Conservation (phyloP, 2,888 invertebrate genomes). For the Drosophila kambysellisi region DNA sequence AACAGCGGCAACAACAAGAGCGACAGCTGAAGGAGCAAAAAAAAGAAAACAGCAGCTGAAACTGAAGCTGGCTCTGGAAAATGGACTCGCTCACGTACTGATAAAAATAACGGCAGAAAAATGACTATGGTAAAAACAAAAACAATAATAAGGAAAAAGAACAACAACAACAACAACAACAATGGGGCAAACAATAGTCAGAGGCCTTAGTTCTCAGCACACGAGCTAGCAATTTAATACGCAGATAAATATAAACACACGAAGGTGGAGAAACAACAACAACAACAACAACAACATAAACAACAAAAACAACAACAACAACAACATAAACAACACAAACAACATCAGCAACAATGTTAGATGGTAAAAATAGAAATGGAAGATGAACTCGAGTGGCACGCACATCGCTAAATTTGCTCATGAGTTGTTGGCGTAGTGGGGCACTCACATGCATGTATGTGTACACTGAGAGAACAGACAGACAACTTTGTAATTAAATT, state of each 20-base stretch:
- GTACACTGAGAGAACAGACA: slow-evolving; percentile 2
- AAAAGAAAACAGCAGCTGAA: slow-evolving; percentile 23
- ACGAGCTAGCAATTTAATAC: slow-evolving; percentile 78
- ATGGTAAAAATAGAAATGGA: slow-evolving; percentile 27
- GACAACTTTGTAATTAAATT: background rate
- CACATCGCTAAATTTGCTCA: slow-evolving; percentile 68
- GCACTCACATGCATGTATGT: background rate
- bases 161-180: slow-evolving; percentile 40
- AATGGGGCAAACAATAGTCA: slow-evolving; percentile 49
- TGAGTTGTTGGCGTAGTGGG: slow-evolving; percentile 46
- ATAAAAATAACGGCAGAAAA: slow-evolving; percentile 78
- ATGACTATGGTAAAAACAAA: slow-evolving; percentile 61
- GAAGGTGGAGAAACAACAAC: slow-evolving; percentile 27
- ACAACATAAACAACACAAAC: background rate
- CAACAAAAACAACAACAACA: background rate
- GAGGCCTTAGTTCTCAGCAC: slow-evolving; percentile 45
- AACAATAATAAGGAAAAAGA: slow-evolving; percentile 14
- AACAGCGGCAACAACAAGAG: background rate
- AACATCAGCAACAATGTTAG: background rate
- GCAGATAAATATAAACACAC: slow-evolving; percentile 73
- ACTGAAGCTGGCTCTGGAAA: slow-evolving; percentile 40
- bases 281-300: background rate
- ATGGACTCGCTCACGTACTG: slow-evolving; percentile 71
- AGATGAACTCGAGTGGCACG: slow-evolving; percentile 72
- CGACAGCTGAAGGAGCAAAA: slow-evolving; percentile 27